Percentiles rank a stretch among this genome's conserved stretches.
These are phyloP conservation scores for Oscheius sp. DNA, from an alignment of 1,140 invertebrate species.

Conservation along the genomic window DNA sequence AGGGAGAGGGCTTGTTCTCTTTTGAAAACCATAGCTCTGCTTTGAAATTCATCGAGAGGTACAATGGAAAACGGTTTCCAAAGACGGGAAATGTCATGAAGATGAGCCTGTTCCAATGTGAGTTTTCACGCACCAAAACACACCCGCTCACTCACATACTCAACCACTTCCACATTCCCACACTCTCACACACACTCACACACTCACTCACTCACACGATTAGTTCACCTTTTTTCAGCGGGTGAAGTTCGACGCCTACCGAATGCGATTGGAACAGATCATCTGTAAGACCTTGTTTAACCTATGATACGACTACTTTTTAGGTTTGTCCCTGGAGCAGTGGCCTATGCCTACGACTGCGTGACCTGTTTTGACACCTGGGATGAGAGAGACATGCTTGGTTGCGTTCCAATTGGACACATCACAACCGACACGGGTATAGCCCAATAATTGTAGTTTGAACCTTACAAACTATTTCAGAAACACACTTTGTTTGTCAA, in stretches of 20 bases:
- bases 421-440: not conserved
- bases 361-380: not conserved
- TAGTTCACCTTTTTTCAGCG: not conserved
- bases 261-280: not conserved
- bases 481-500: too few species aligned
- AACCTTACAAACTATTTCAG: too few species aligned
- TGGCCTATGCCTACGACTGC: not conserved
- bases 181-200: too few species aligned
- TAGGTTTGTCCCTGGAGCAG: not conserved
- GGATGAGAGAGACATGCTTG: slow-evolving; percentile 6
- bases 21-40: not conserved
- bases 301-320: too few species aligned
- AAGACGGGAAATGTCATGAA: not conserved
- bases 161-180: too few species aligned
- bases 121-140: too few species aligned
- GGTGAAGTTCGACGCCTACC: not conserved
- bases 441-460: too few species aligned
- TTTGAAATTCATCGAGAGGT: not conserved
- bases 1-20: not conserved
- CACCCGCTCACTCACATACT: too few species aligned
- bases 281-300: too few species aligned
- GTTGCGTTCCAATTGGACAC: not conserved
- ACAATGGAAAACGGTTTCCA: not conserved
- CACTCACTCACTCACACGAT: not conserved
- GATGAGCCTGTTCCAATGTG: not conserved